Evolutionary conservation across 2,797 vertebrate genomes (phyloP), one percentile per base, ranked within the genome.

Genomic region (Delichon dasypus): DNA sequence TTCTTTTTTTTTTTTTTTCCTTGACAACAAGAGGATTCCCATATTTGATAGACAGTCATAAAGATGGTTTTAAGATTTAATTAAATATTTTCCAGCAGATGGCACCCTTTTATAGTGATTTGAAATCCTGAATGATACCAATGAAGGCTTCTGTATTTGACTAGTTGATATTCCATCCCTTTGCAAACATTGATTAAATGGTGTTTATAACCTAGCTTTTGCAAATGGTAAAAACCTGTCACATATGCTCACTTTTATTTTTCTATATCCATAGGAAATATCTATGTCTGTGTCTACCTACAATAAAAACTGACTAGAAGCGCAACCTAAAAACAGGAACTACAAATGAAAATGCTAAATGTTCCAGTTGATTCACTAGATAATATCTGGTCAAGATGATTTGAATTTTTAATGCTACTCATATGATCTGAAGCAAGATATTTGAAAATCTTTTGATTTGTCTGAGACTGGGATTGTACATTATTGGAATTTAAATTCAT

Each of bases 51-150:
- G 53, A 45, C n/a, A 36, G 13, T 47, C 27, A 40, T 32, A 45
- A 48, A 74, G 21, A 9, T 40, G 58, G 8, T 16, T 93, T 62
- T 85, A 83, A 66, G 34, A 91, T 67, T 91, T 93, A 88, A 96
- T 88, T 92, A 83, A 79, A 74, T 65, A 66, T 92, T 77, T 92
- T 73, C 91, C 95, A 90, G 82, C 79, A 97, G 96, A 58, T 95
- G 94, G 96, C 96, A 97, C 94, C 51, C 95, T 95, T 89, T 95
- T 77, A 94, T 81, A 96, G 66, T 81, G 64, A 77, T 92, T 90
- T 64, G 57, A 89, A 89, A 80, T 34, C 32, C 6, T 51, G 40
- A 90, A 8, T 22, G 11, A 13, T 65, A 11, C 32, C 40, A 51
- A 7, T 0, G 2, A 58, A 79, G 17, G 7, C 13, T 58, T 25